phyloP scores from a whole-genome alignment of 2,888 invertebrate genomes.

The Acanthosoma haemorrhoidale region DNA sequence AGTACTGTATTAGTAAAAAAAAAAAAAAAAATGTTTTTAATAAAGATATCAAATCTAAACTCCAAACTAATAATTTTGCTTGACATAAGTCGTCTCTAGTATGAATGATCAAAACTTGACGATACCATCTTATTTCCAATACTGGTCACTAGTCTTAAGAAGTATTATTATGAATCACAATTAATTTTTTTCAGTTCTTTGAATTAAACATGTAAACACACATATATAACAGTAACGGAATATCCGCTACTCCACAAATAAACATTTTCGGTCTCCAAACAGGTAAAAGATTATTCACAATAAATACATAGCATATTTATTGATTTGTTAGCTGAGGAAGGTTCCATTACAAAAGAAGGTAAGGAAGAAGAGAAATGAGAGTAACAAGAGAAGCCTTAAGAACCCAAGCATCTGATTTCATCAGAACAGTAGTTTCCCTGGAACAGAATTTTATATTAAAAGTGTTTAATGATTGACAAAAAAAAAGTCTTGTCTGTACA shows the following conservation, averaged over 20 bases:
- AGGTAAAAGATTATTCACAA: neutral
- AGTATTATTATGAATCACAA: too few species aligned
- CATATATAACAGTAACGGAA: neutral
- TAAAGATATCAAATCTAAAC: too few species aligned
- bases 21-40: too few species aligned
- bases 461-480: neutral
- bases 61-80: too few species aligned
- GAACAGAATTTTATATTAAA: neutral
- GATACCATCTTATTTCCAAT: too few species aligned
- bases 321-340: neutral
- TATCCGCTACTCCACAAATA: neutral
- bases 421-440: neutral
- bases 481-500: neutral
- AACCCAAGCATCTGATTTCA: neutral
- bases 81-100: too few species aligned
- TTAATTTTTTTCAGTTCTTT: too few species aligned
- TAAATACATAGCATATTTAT: neutral
- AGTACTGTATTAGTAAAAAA: too few species aligned
- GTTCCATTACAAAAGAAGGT: neutral
- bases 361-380: neutral
- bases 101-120: too few species aligned
- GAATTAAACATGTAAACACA: neutral
- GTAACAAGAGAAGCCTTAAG: neutral
- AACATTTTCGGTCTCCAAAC: neutral
- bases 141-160: too few species aligned